These are phyloP conservation scores for Galendromus occidentalis DNA, from an alignment of 1,140 invertebrate genomes.

Conservation along the genomic window DNA sequence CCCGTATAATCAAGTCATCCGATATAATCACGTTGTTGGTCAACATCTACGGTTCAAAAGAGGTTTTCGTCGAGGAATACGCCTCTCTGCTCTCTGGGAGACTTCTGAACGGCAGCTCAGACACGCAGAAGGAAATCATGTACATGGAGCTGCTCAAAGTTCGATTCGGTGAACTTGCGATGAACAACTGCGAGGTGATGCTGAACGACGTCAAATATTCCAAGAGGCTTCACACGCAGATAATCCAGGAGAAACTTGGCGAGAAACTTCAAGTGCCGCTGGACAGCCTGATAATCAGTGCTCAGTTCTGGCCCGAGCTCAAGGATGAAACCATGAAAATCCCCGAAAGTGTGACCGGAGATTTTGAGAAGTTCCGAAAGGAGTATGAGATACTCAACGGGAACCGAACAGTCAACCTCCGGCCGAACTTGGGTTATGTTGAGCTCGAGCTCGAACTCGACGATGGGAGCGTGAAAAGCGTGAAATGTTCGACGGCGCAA, in stretches of 20 bases:
- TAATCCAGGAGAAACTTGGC: slow-evolving; percentile 39
- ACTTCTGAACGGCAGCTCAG: slow-evolving; percentile 64
- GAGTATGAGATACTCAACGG: slow-evolving; percentile 80
- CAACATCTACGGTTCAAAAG: slow-evolving; percentile 94
- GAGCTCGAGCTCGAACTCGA: slow-evolving; percentile 77
- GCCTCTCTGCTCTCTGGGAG: slow-evolving; percentile 77
- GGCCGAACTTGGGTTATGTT: slow-evolving; percentile 72
- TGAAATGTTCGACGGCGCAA: slow-evolving; percentile 70
- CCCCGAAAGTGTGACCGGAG: slow-evolving; percentile 35
- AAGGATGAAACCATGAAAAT: slow-evolving; percentile 80
- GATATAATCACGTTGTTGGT: slow-evolving; percentile 97
- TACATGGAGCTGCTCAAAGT: slow-evolving; percentile 88
- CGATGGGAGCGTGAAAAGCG: slow-evolving; percentile 44
- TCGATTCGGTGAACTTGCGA: slow-evolving; percentile 78
- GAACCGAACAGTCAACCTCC: slow-evolving; percentile 81
- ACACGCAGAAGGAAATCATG: slow-evolving; percentile 75
- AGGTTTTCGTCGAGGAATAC: slow-evolving; percentile 96
- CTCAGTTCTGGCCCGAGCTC: slow-evolving; percentile 96
- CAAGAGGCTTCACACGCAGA: slow-evolving; percentile 56
- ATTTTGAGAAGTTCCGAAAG: slow-evolving; percentile 68
- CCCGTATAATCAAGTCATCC: slow-evolving; percentile 31
- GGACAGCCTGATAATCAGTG: slow-evolving; percentile 71
- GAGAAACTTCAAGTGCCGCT: slow-evolving; percentile 34
- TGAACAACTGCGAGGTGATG: slow-evolving; percentile 98
- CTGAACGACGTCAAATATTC: slow-evolving; percentile 78